Base-by-base conservation (phyloP, 2,113 vertebrate genomes). In the Centropristis striata region DNA sequence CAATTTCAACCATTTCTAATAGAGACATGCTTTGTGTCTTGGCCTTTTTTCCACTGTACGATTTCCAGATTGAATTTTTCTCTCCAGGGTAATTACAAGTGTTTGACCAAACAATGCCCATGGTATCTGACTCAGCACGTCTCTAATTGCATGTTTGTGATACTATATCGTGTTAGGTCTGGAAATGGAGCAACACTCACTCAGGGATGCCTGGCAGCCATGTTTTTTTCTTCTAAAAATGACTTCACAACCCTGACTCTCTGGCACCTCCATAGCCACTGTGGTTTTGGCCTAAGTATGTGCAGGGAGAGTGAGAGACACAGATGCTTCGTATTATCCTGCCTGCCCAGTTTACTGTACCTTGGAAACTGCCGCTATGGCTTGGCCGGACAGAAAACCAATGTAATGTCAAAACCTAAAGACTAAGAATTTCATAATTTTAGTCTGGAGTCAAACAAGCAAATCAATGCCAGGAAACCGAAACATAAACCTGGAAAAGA, bases 111-210 rank as follows among this genome's bases (percentile, higher is more conserved):
- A 90, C 81, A 91, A 90, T 91, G 50, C 77, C 80, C 71, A 50
- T 20, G 15, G 69, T 27, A 60, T 81, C 83, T 86, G 86, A 93
- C 61, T 93, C 94, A 90, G 92, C 92, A 84, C 59, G 61, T 66
- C 76, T 83, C 23, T 92, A 92, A 95, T 93, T 89, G 58, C 79
- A 92, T 89, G 92, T 93, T 93, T 91, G 81, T 69, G 77, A 84
- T 93, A 71, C 71, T 78, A 84, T 87, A 85, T 89, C 53, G 49
- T 81, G 85, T 88, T 68, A 75, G 65, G 69, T 66, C 82, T 93
- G 82, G 79, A 90, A 85, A 72, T 4, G 65, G 64, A 84, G 51
- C 71, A 61, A 70, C 64, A 54, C 60, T 84, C 47, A 49, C 58
- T 80, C 23, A 23, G 63, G 64, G 87, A 79, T 74, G 63, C 81